phyloP scores from a whole-genome alignment of 2,113 vertebrate species.

The Mustelus asterias region DNA sequence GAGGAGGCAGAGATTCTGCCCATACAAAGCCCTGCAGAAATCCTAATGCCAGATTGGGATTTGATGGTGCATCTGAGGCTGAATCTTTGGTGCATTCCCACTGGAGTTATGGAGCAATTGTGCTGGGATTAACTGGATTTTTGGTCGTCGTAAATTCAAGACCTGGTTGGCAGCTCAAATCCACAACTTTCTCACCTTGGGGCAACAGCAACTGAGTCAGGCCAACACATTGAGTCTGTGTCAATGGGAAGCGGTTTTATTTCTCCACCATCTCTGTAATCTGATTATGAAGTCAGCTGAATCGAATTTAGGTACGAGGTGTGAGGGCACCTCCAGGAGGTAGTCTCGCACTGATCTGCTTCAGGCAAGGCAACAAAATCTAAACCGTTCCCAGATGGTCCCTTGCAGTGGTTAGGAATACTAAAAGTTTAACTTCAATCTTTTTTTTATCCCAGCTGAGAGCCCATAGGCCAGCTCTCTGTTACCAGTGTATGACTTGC shows the following conservation, averaged over 20 bases:
- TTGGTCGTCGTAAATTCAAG: background rate
- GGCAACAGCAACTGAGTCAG: background rate
- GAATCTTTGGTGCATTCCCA: background rate
- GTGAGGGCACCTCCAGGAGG: background rate
- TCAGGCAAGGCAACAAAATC: background rate
- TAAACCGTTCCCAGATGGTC: slow-evolving; percentile 9
- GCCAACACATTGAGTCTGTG: background rate
- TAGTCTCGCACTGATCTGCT: background rate
- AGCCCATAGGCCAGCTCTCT: background rate
- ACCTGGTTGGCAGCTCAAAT: background rate
- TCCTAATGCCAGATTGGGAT: background rate
- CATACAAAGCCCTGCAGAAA: background rate
- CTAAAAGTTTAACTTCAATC: background rate
- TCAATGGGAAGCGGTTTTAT: background rate
- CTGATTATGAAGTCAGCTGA: background rate
- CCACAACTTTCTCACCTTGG: background rate
- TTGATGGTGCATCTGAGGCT: background rate
- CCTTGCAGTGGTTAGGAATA: background rate
- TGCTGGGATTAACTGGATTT: background rate
- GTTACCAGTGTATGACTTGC: background rate
- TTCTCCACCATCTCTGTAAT: background rate
- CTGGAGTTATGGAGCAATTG: background rate
- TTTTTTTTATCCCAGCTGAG: background rate
- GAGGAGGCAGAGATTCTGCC: background rate
- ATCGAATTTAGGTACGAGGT: background rate